Evolutionary conservation across 2,888 invertebrate genomes (phyloP).

Genomic region (Cephonodes hylas): DNA sequence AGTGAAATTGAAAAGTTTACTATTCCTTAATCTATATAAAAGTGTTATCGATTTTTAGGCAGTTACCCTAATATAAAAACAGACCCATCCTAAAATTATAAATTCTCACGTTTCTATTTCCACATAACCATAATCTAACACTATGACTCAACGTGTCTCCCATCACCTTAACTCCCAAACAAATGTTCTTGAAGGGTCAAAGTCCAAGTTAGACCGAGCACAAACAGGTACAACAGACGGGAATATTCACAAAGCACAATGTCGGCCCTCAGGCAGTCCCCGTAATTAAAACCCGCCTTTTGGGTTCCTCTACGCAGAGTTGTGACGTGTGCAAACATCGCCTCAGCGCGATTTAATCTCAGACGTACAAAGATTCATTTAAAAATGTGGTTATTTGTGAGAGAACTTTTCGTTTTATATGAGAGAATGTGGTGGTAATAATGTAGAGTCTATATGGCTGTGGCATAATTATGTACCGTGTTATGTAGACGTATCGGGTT

Average conservation of each 20-base stretch:
- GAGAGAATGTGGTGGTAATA: too few species aligned
- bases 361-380: too few species aligned
- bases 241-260: slow-evolving; percentile 32
- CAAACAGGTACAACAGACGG: neutral
- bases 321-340: neutral
- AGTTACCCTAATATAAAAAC: too few species aligned
- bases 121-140: too few species aligned
- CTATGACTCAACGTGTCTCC: neutral
- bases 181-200: neutral
- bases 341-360: neutral
- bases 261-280: slow-evolving; percentile 50
- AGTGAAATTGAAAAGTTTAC: too few species aligned
- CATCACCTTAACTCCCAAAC: neutral
- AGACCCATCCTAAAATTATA: too few species aligned
- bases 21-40: too few species aligned
- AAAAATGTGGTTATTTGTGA: too few species aligned
- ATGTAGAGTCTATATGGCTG: too few species aligned
- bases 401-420: neutral
- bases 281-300: slow-evolving; percentile 77
- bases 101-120: too few species aligned
- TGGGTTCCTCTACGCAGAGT: slow-evolving; percentile 46
- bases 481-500: too few species aligned
- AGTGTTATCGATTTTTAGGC: neutral
- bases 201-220: neutral
- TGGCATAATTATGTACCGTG: too few species aligned